These are phyloP conservation scores for Tetranychus truncatus DNA, from an alignment of 2,888 invertebrate species.

Conservation along the genomic window DNA sequence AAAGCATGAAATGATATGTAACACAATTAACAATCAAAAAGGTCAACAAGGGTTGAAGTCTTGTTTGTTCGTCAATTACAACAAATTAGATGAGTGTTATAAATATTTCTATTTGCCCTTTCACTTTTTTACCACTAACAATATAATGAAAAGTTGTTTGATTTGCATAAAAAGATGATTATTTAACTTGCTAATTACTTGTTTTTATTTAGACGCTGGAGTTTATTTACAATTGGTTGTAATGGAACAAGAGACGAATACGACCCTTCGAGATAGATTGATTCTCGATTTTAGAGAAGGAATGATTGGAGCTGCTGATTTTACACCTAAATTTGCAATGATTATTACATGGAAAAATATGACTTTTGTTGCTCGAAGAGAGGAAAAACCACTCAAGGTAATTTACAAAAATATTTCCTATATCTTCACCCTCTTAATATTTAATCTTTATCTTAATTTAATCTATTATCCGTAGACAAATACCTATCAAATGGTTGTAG, in stretches of 20 bases:
- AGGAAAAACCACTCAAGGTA: constrained; percentile 11
- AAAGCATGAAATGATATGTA: neutral
- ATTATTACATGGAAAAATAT: constrained; percentile 92
- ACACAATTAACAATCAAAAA: neutral
- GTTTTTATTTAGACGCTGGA: constrained; percentile 46
- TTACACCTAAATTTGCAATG: constrained; percentile 70
- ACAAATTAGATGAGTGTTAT: too few species aligned
- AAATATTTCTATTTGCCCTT: neutral
- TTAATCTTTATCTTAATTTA: neutral
- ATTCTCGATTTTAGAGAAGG: constrained; percentile 30
- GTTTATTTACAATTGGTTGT: constrained; percentile 46
- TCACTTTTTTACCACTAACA: neutral
- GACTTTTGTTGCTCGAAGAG: constrained; percentile 47
- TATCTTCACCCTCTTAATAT: neutral
- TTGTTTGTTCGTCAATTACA: too few species aligned
- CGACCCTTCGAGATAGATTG: constrained; percentile 23
- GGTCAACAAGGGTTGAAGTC: neutral
- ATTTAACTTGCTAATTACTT: neutral
- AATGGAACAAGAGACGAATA: constrained; percentile 24
- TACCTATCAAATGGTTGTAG: constrained; percentile 82
- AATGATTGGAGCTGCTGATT: constrained; percentile 56
- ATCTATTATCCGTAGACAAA: constrained; percentile 49
- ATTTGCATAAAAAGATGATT: neutral
- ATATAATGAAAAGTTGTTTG: neutral
- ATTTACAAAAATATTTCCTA: neutral